Percentiles rank a stretch among this genome's conserved stretches.
Evolutionary conservation across 2,797 vertebrate genomes (phyloP).

Genomic region (Fistularia tabacaria): DNA sequence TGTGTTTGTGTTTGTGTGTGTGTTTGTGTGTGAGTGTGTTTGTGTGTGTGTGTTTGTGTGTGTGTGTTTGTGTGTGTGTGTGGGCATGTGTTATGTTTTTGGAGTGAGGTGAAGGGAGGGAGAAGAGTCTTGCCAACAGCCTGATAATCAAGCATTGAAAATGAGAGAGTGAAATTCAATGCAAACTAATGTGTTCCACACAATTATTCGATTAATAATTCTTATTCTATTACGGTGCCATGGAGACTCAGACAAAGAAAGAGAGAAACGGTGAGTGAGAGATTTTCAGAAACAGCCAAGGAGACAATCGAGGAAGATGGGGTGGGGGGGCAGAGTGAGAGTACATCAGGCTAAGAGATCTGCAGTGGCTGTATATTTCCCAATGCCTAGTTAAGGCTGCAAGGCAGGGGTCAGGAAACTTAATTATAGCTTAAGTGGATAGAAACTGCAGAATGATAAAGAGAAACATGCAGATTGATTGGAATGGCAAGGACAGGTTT

Average conservation of each 20-base stretch:
- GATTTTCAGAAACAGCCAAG: slow-evolving; percentile 55
- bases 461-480: slow-evolving; percentile 95
- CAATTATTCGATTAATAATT: slow-evolving; percentile 98
- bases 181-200: slow-evolving; percentile 90
- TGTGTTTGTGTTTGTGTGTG: slow-evolving; percentile 21
- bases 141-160: slow-evolving; percentile 88
- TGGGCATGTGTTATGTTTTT: slow-evolving; percentile 38
- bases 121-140: slow-evolving; percentile 54
- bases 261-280: slow-evolving; percentile 39
- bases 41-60: slow-evolving; percentile 7
- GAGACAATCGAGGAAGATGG: slow-evolving; percentile 40
- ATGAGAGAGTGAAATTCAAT: slow-evolving; percentile 87
- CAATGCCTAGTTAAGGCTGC: slow-evolving; percentile 94
- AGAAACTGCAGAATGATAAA: slow-evolving; percentile 97
- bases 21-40: slow-evolving; percentile 35
- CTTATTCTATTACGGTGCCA: slow-evolving; percentile 89
- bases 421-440: slow-evolving; percentile 98
- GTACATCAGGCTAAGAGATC: slow-evolving; percentile 88
- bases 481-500: slow-evolving; percentile 98
- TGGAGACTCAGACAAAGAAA: slow-evolving; percentile 58
- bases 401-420: slow-evolving; percentile 97
- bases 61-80: not conserved
- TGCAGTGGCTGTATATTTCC: slow-evolving; percentile 92
- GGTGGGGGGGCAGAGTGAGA: slow-evolving; percentile 63
- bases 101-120: slow-evolving; percentile 34